Evolutionary conservation across 2,888 invertebrate species (phyloP).

Genomic region (Drosophila yooni): DNA sequence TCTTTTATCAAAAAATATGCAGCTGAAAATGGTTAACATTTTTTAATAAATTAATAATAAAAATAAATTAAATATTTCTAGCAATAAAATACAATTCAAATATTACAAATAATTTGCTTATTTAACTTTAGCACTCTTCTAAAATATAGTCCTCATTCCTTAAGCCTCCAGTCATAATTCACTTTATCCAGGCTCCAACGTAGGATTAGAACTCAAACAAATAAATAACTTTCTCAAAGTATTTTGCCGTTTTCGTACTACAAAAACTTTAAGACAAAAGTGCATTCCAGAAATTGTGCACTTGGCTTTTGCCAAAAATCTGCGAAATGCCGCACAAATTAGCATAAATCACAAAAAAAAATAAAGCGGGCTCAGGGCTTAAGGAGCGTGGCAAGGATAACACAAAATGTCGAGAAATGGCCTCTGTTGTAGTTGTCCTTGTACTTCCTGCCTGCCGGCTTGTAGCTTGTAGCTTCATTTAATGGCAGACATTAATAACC

Average conservation of each 20-base stretch:
- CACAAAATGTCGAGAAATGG: constrained; percentile 17
- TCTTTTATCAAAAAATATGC: no score
- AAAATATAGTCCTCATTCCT: not conserved
- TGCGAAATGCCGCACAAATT: constrained; percentile 69
- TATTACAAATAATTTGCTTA: not conserved
- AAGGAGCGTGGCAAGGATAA: constrained; percentile 30
- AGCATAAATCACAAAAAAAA: constrained; percentile 65
- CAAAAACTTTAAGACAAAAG: constrained; percentile 2
- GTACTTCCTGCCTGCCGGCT: constrained; percentile 6
- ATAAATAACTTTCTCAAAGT: not conserved
- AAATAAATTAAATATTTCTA: not conserved
- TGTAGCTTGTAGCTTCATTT: constrained; percentile 67
- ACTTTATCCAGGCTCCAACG: not conserved
- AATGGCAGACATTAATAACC: constrained; percentile 78
- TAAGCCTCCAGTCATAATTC: not conserved
- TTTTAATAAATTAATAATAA: not conserved
- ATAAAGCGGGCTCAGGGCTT: constrained; percentile 17
- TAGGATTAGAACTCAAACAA: not conserved
- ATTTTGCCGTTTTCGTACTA: not conserved
- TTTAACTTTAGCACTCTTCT: not conserved
- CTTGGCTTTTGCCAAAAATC: constrained; percentile 51
- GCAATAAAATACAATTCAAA: not conserved
- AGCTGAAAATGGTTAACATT: not conserved
- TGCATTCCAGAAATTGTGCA: constrained; percentile 47
- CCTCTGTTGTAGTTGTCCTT: constrained; percentile 34